Evolutionary conservation across 2,797 vertebrate genomes (phyloP), one percentile per base, ranked within the genome.

Genomic region (Cryptoblepharus egeriae): DNA sequence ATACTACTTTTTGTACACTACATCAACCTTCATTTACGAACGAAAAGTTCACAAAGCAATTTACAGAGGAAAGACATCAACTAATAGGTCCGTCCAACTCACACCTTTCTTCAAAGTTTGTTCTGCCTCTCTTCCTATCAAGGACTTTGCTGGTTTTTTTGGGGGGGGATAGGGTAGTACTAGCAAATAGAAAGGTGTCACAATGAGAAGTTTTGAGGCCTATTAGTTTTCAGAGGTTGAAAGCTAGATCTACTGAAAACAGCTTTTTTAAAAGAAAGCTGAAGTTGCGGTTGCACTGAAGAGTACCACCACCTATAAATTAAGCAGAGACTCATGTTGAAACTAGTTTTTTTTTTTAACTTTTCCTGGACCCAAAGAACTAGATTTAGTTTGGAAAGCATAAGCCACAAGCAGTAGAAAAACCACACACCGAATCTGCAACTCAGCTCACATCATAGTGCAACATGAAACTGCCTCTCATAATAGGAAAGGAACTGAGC

Each of bases 391-490:
- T 57, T 52, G 49, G 49, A 16, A 61, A 37, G 26, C 58, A 42
- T 18, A 75, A 57, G 64, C 26, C 32, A 68, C 32, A 63, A 60
- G 9, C n/a, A 60, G 20, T 60, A 3, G 28, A 26, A 42, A 76
- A 76, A 63, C 75, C 39, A 22, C 39, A 78, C 13, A 16, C 65
- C 65, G 24, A 39, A 42, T 60, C 15, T 61, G 37, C 32, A 78
- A 68, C 61, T 52, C 49, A 68, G 15, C 64, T 49, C 16, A 68
- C 26, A 68, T 3, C 32, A 1, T 18, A 58, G 49, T 39, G 77
- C 18, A 30, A 68, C 55, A n/a, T 78, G 64, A 78, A 78, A 68
- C 64, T 61, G 57, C 64, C 9, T 68, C 64, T 68, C 64, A n/a
- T 10, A 32, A 58, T 60, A 13, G 35, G 32, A 13, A 68, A 68